phyloP scores from a whole-genome alignment of 2,888 invertebrate species.

The Drosophila bunnanda region DNA sequence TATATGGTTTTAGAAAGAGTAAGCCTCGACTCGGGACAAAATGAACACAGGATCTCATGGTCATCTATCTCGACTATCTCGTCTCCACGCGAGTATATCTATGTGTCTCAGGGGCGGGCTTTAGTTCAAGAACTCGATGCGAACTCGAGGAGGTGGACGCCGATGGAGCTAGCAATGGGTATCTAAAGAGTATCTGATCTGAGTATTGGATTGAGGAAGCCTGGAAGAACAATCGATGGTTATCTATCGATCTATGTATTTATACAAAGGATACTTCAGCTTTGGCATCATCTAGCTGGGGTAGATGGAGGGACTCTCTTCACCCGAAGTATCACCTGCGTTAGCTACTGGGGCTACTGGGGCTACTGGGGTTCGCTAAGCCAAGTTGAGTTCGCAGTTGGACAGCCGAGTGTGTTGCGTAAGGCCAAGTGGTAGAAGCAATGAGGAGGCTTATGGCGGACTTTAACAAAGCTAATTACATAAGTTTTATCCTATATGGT shows the following conservation, averaged over 20 bases:
- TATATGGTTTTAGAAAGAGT: conserved; percentile 67
- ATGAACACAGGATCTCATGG: conserved; percentile 24
- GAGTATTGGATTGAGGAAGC: conserved; percentile 20
- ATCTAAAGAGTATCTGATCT: conserved; percentile 4
- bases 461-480: not conserved
- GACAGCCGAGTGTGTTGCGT: conserved; percentile 7
- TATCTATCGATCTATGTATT: conserved; percentile 14
- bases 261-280: conserved; percentile 25
- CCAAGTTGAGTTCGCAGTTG: conserved; percentile 8
- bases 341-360: too few relatives aligned
- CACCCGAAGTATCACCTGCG: conserved; percentile 8
- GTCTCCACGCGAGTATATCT: not conserved
- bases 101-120: conserved; percentile 7
- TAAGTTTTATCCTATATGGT: conserved; percentile 10
- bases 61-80: conserved; percentile 2
- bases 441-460: not conserved
- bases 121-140: conserved; percentile 1
- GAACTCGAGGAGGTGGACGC: conserved; percentile 10
- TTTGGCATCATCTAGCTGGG: conserved; percentile 32
- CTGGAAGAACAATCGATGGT: conserved; percentile 62
- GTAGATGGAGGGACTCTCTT: conserved; percentile 41
- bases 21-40: conserved; percentile 23
- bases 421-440: conserved; percentile 2
- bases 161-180: conserved; percentile 8
- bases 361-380: conserved; percentile 5